These are phyloP conservation scores for Andrena flavipes DNA, from an alignment of 2,888 invertebrate genomes.

Conservation along the genomic window DNA sequence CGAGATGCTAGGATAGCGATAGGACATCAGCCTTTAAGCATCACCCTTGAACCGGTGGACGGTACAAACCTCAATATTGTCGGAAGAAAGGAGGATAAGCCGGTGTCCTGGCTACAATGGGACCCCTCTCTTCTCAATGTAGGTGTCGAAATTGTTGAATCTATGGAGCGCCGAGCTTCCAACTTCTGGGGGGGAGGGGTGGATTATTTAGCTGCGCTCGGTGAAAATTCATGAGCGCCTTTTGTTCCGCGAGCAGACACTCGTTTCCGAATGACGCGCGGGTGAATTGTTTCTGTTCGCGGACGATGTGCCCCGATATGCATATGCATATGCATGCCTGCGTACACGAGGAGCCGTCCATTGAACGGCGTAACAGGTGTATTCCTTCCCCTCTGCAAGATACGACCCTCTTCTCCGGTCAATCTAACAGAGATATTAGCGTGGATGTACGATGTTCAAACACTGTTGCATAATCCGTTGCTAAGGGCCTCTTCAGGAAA, in stretches of 20 bases:
- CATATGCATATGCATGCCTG: slow-evolving; percentile 44
- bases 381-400: slow-evolving; percentile 31
- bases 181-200: background rate
- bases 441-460: background rate
- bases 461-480: background rate
- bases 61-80: slow-evolving; percentile 66
- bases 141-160: slow-evolving; percentile 37
- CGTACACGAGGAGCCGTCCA: slow-evolving; percentile 21
- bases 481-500: background rate
- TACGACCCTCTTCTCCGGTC: slow-evolving; percentile 37
- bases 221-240: background rate
- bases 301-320: slow-evolving; percentile 11
- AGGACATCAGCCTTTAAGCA: slow-evolving; percentile 60
- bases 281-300: slow-evolving; percentile 19
- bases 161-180: background rate
- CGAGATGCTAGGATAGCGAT: slow-evolving; percentile 66
- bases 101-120: slow-evolving; percentile 25
- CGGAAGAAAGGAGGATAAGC: slow-evolving; percentile 56
- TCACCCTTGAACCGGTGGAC: slow-evolving; percentile 63
- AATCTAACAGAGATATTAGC: slow-evolving; percentile 23
- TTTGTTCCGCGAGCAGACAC: background rate
- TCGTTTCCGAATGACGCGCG: slow-evolving; percentile 7
- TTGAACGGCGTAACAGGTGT: slow-evolving; percentile 60
- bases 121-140: slow-evolving; percentile 8
- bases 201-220: slow-evolving; percentile 15